Percentiles rank a stretch among this genome's conserved stretches.
Evolutionary conservation across 2,113 vertebrate species (phyloP).

Genomic region (Campylomormyrus tamandua): DNA sequence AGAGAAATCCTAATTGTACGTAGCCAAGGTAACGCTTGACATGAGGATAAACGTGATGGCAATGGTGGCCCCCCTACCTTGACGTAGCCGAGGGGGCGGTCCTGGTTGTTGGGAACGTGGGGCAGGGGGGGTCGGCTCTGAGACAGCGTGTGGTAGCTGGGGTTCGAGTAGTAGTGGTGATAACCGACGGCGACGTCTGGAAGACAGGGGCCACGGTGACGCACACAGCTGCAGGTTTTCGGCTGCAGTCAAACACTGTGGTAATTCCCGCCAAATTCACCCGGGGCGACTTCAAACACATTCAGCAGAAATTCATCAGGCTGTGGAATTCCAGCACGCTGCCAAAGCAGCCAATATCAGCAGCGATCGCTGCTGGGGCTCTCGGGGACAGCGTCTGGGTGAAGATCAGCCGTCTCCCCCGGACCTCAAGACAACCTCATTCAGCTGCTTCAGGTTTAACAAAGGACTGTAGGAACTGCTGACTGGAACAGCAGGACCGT

Average conservation of each 20-base stretch:
- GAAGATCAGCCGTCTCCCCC: background rate
- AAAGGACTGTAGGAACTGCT: background rate
- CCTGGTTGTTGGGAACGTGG: slow-evolving; percentile 61
- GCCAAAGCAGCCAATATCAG: background rate
- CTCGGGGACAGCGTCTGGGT: background rate
- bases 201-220: slow-evolving; percentile 9
- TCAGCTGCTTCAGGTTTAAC: background rate
- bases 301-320: background rate
- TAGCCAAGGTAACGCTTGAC: background rate
- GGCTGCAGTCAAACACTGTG: background rate
- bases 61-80: slow-evolving; percentile 60
- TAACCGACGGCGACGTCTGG: slow-evolving; percentile 76
- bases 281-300: background rate
- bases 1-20: background rate
- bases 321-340: background rate
- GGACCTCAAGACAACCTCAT: background rate
- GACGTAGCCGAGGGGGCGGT: slow-evolving; percentile 42
- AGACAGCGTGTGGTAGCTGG: slow-evolving; percentile 91
- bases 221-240: background rate
- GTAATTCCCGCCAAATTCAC: background rate
- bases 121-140: slow-evolving; percentile 68
- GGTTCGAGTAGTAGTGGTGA: slow-evolving; percentile 91
- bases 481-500: background rate
- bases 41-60: background rate
- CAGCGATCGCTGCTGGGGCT: background rate